A percentile compares a stretch with the other conserved stretches of the same genome.
Evolutionary conservation across 2,113 vertebrate species (phyloP).

Genomic region (Tretioscincus oriximinensis): DNA sequence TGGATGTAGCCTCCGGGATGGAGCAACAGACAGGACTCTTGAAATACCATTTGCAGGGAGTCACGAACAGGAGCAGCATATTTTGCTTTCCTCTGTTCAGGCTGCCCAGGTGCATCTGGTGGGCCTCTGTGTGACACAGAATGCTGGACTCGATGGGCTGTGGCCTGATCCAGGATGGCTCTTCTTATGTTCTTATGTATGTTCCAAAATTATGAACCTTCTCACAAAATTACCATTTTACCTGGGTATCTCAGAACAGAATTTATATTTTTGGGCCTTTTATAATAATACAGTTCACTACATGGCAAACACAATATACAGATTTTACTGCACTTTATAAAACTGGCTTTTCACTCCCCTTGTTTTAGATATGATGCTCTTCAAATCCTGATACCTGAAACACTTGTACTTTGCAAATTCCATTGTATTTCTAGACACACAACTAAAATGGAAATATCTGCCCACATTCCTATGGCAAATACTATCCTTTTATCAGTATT

Average conservation of each 20-base stretch:
- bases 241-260: slow-evolving; percentile 14
- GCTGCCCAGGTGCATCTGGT: no score
- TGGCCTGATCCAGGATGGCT: no score
- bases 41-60: no score
- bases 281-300: background rate
- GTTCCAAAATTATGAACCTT: no score
- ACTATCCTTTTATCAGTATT: background rate
- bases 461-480: background rate
- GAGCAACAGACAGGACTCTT: no score
- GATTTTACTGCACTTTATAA: background rate
- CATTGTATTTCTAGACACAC: background rate
- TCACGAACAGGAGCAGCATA: no score
- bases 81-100: no score
- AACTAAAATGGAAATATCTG: background rate
- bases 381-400: background rate
- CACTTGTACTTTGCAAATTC: background rate
- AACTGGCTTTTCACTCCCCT: background rate
- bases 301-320: background rate
- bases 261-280: background rate
- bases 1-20: no score
- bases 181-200: no score
- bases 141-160: no score
- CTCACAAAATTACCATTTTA: no score
- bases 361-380: background rate
- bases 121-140: no score